phyloP scores from a whole-genome alignment of 2,113 vertebrate genomes.

The Anarhynchus alexandrinus region DNA sequence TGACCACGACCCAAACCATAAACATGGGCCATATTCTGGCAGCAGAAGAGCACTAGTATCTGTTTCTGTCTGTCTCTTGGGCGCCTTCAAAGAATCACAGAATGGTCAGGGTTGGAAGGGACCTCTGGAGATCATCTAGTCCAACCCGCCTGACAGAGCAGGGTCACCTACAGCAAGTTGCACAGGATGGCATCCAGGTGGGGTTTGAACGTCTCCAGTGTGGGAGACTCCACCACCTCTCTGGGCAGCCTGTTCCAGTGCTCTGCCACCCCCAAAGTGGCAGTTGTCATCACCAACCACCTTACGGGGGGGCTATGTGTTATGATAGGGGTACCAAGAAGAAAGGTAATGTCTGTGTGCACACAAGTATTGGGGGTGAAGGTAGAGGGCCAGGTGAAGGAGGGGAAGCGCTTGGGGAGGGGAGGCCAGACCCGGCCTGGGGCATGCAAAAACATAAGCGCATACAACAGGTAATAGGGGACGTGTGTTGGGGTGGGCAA shows the following conservation, averaged over 20 bases:
- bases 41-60: background rate
- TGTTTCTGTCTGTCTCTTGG: background rate
- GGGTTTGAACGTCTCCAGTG: too few species aligned
- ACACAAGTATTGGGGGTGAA: background rate
- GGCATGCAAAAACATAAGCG: background rate
- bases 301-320: background rate
- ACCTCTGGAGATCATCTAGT: too few species aligned
- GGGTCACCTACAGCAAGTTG: too few species aligned
- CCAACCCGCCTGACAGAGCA: too few species aligned
- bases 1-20: background rate
- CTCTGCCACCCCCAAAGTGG: too few species aligned
- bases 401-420: background rate
- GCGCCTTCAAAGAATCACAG: background rate
- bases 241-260: too few species aligned
- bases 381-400: background rate
- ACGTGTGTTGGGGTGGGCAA: background rate
- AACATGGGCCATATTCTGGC: fast-evolving
- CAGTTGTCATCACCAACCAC: background rate
- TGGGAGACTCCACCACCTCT: too few species aligned
- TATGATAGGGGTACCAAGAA: background rate
- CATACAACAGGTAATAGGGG: background rate
- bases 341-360: background rate
- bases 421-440: background rate
- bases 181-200: too few species aligned
- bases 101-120: too few species aligned